phyloP scores from a whole-genome alignment of 2,797 vertebrate genomes.

The Trachurus trachurus region DNA sequence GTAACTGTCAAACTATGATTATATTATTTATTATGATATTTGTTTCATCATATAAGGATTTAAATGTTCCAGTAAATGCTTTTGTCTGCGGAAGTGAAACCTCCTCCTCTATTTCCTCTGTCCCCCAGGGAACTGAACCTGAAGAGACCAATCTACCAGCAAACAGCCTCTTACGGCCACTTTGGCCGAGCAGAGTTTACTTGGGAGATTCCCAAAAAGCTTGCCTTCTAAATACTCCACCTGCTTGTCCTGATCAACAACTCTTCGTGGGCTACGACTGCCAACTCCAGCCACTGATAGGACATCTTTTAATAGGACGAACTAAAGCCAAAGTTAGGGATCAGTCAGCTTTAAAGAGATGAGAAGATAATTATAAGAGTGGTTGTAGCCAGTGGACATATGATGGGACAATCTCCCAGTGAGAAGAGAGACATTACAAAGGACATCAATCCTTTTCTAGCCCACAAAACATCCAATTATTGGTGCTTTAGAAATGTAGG shows the following conservation, averaged over 20 bases:
- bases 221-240: slow-evolving; percentile 82
- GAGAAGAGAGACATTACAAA: slow-evolving; percentile 33
- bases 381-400: slow-evolving; percentile 38
- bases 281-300: slow-evolving; percentile 27
- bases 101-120: slow-evolving; percentile 19
- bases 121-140: slow-evolving; percentile 92
- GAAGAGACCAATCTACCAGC: slow-evolving; percentile 96
- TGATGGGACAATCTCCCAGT: slow-evolving; percentile 28
- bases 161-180: slow-evolving; percentile 96
- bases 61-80: neutral
- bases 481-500: slow-evolving; percentile 29
- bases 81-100: neutral
- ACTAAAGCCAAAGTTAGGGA: slow-evolving; percentile 61
- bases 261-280: slow-evolving; percentile 34
- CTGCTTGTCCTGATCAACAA: slow-evolving; percentile 21
- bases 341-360: slow-evolving; percentile 50
- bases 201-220: slow-evolving; percentile 94
- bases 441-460: slow-evolving; percentile 15
- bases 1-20: neutral
- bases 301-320: slow-evolving; percentile 45
- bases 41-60: neutral
- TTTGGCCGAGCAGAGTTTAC: slow-evolving; percentile 94
- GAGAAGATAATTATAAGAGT: slow-evolving; percentile 32
- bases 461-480: slow-evolving; percentile 14
- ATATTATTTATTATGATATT: neutral